Evolutionary conservation across 1,140 invertebrate genomes (phyloP).

Genomic region (Frieseomelitta varia): DNA sequence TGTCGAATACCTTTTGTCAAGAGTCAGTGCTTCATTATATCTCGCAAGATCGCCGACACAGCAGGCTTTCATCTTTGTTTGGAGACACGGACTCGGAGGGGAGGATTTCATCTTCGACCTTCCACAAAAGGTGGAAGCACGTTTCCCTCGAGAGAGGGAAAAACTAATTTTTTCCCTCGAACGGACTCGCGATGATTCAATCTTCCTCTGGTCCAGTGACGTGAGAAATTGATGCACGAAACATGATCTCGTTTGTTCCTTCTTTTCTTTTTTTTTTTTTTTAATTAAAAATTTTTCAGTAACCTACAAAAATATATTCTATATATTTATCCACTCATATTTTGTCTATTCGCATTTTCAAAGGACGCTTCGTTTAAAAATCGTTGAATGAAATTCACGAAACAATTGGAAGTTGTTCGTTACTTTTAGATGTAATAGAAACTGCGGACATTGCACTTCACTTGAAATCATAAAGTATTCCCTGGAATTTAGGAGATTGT

Average conservation of each 20-base stretch:
- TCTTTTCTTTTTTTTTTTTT: background rate
- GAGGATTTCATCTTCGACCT: constrained; percentile 6
- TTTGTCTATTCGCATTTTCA: too few relatives aligned
- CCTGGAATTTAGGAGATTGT: too few relatives aligned
- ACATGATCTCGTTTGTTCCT: background rate
- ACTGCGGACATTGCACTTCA: too few relatives aligned
- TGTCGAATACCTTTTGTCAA: constrained; percentile 44
- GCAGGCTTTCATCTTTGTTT: constrained; percentile 47
- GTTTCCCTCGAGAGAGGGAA: too few relatives aligned
- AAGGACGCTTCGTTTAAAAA: too few relatives aligned
- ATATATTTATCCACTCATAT: too few relatives aligned
- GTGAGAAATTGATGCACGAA: background rate
- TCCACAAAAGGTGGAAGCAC: background rate
- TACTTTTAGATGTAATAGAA: too few relatives aligned
- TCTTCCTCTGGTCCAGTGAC: background rate
- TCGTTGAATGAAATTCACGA: too few relatives aligned
- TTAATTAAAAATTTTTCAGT: background rate
- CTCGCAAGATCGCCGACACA: constrained; percentile 45
- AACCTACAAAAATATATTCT: too few relatives aligned
- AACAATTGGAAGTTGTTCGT: too few relatives aligned
- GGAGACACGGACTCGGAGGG: constrained; percentile 9
- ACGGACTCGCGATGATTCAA: background rate
- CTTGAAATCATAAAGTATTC: too few relatives aligned
- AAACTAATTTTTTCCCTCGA: background rate
- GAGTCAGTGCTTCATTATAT: constrained; percentile 45